phyloP scores from a whole-genome alignment of 2,888 invertebrate genomes.

The Polymixis lichenea region DNA sequence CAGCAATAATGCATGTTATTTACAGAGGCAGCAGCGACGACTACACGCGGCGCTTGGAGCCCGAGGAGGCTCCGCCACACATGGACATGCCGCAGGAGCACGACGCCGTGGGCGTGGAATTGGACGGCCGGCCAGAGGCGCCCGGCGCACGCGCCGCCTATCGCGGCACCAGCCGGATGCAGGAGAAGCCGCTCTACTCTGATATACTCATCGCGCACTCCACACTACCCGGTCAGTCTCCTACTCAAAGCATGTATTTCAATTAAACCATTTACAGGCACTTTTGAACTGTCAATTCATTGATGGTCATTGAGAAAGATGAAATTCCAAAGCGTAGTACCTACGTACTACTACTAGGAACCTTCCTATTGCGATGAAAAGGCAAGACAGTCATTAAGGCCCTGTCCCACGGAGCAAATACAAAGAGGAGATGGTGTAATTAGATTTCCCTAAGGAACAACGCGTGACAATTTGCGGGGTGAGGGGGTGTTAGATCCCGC shows the following conservation, averaged over 20 bases:
- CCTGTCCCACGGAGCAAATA: too few species aligned
- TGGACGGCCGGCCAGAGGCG: conserved; percentile 62
- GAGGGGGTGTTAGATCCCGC: too few species aligned
- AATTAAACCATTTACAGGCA: not conserved
- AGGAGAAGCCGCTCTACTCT: conserved; percentile 79
- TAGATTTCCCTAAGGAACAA: too few species aligned
- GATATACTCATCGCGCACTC: conserved; percentile 93
- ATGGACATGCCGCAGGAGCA: conserved; percentile 64
- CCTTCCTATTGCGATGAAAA: not conserved
- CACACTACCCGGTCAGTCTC: conserved; percentile 83
- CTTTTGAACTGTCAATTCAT: not conserved
- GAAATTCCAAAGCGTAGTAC: not conserved
- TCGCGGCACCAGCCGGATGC: conserved; percentile 64
- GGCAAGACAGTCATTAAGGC: too few species aligned
- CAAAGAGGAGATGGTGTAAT: too few species aligned
- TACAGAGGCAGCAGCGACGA: conserved; percentile 74
- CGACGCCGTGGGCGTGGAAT: conserved; percentile 49
- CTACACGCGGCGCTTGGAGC: conserved; percentile 64
- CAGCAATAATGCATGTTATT: not conserved
- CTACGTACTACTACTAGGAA: too few species aligned
- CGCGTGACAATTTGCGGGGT: too few species aligned
- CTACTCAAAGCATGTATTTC: not conserved
- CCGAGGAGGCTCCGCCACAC: conserved; percentile 44
- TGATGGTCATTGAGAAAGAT: not conserved
- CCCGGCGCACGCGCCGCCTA: conserved; percentile 58